Conservation (phyloP, 2,888 invertebrate species). For the Heterodera filipjevi region DNA sequence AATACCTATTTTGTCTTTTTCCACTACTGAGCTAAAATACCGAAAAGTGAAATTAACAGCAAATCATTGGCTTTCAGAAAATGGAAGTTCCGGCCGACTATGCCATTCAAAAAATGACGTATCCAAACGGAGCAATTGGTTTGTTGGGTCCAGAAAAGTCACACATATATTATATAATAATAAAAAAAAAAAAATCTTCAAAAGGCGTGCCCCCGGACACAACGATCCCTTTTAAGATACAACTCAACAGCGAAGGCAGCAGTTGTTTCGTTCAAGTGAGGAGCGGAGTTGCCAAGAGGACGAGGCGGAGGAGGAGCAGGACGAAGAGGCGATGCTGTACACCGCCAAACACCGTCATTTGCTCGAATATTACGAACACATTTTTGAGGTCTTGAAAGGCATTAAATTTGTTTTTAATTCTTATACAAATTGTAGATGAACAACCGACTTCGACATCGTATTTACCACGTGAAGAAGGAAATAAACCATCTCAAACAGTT, state of each 20-base stretch:
- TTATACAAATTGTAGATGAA: conserved; percentile 18
- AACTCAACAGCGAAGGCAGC: background rate
- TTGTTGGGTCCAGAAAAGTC: background rate
- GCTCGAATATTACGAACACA: conserved; percentile 31
- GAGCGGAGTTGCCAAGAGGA: background rate
- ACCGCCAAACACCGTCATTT: conserved; percentile 25
- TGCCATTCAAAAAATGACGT: background rate
- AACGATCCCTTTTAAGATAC: background rate
- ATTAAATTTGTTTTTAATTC: background rate
- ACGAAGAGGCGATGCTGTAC: conserved; percentile 17
- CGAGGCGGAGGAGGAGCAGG: background rate
- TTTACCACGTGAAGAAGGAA: conserved; percentile 38
- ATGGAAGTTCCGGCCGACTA: background rate
- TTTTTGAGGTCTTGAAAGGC: conserved; percentile 10
- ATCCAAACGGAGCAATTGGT: background rate
- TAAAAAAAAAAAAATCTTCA: no score
- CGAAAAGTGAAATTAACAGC: no score
- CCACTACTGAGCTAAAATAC: no score
- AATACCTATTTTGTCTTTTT: no score
- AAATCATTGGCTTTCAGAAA: background rate
- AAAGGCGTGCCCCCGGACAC: no score
- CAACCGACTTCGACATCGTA: conserved; percentile 32
- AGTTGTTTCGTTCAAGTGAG: background rate
- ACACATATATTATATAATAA: no score
- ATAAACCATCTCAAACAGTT: conserved; percentile 36